Evolutionary conservation across 2,113 vertebrate species (phyloP), one percentile per base, ranked within the genome.

Genomic region (Nycticryphes semicollaris): DNA sequence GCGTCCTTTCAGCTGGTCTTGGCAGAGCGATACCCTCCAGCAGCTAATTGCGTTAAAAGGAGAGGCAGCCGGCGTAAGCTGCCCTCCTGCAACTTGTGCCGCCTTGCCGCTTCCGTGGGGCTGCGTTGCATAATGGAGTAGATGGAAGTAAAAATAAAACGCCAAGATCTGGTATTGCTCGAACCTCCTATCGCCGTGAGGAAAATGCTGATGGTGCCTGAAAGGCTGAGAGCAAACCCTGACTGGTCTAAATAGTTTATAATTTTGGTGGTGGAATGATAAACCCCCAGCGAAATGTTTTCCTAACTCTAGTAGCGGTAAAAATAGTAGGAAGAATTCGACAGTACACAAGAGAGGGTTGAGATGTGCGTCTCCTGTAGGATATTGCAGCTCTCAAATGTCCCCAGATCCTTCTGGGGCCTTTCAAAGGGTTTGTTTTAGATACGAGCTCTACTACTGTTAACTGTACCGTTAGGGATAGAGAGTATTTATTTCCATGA

Each of bases 281-380:
- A 96, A 95, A 94, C 83, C 76, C 93, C 92, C 69, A 72, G 86
- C 64, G 90, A 94, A 94, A 94, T 97, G 92, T 95, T 96, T 97
- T 63, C 73, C 62, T 81, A 47, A 84, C 90, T 94, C 51, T 60
- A 67, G 82, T 86, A 94, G 93, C 2, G 2, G 85, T 94, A 95
- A 96, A 96, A 96, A 86, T 96, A 96, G 93, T 94, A 83, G 79
- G 77, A 84, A 72, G 93, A 60, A 41, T 68, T 92, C 7, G 16
- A 79, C 80, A 33, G 83, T 68, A 93, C 92, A 64, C 80, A 50
- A 39, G 90, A 94, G 96, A 84, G 90, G 68, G 85, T 85, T 92
- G 90, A 88, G 88, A 92, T 92, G 72, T 50, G 84, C 37, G 86
- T 78, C 90, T 94, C 80, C 68, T 54, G 70, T 93, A 95, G 88